Percentiles rank a stretch among this genome's conserved stretches.
Conservation (phyloP, 2,888 invertebrate species). For the Andrena hattorfiana region DNA sequence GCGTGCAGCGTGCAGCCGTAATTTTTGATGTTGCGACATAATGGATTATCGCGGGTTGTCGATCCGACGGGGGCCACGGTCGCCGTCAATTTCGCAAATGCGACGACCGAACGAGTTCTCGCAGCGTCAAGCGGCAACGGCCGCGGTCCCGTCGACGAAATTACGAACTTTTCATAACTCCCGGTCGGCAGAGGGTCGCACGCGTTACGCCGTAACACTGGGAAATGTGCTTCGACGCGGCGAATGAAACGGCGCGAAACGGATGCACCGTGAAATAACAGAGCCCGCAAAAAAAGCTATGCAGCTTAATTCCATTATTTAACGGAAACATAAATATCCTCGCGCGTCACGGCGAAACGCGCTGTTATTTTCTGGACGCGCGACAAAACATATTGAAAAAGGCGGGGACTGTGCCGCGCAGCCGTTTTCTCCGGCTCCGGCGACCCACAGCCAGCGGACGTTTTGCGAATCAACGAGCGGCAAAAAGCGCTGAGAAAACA, state of each 20-base stretch:
- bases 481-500: conserved; percentile 25
- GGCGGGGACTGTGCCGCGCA: background rate
- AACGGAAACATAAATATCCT: conserved; percentile 30
- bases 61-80: conserved; percentile 17
- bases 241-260: conserved; percentile 14
- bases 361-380: conserved; percentile 31
- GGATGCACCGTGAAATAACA: conserved; percentile 44
- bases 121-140: background rate
- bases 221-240: background rate
- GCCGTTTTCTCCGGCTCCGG: background rate
- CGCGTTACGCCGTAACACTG: no score
- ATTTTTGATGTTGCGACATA: conserved; percentile 42
- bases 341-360: background rate
- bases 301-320: conserved; percentile 54
- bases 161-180: conserved; percentile 47
- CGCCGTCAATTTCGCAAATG: conserved; percentile 31
- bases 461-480: conserved; percentile 13
- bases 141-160: conserved; percentile 25
- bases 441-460: background rate
- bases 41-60: conserved; percentile 51
- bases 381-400: background rate
- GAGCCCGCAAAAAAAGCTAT: conserved; percentile 8
- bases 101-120: conserved; percentile 30
- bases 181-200: no score
- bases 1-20: background rate